These are phyloP conservation scores for Euphydryas editha DNA, from an alignment of 2,888 invertebrate genomes.

Conservation along the genomic window DNA sequence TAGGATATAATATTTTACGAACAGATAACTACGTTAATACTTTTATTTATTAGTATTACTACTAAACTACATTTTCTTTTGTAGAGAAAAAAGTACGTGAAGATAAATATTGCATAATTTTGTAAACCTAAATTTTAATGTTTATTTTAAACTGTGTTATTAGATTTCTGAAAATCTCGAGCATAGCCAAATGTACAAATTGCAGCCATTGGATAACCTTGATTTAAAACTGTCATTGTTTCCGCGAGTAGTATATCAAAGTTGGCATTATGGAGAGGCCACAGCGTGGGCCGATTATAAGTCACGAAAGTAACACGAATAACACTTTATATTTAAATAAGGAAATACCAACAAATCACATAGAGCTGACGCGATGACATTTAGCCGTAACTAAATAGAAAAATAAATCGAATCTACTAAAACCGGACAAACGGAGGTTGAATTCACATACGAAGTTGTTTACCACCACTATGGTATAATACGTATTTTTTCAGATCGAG, in stretches of 20 bases:
- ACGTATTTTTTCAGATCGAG: no score
- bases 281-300: slow-evolving; percentile 31
- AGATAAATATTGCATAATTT: no score
- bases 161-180: slow-evolving; percentile 2
- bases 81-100: no score
- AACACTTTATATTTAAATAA: slow-evolving; percentile 5
- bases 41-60: no score
- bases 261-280: slow-evolving; percentile 23
- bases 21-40: no score
- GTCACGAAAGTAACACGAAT: slow-evolving; percentile 29
- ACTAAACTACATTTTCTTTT: no score
- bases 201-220: slow-evolving; percentile 20
- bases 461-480: no score
- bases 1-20: no score
- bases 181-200: slow-evolving; percentile 15
- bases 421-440: no score
- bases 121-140: no score
- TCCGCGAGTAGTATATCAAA: slow-evolving; percentile 22
- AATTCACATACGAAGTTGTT: no score
- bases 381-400: slow-evolving; percentile 10
- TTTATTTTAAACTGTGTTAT: not conserved
- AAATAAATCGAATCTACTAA: slow-evolving; percentile 5
- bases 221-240: slow-evolving; percentile 26
- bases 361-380: slow-evolving; percentile 12
- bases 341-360: slow-evolving; percentile 6